These are phyloP conservation scores for Hirudinaria manillensis DNA, from an alignment of 2,888 invertebrate genomes.

Conservation along the genomic window DNA sequence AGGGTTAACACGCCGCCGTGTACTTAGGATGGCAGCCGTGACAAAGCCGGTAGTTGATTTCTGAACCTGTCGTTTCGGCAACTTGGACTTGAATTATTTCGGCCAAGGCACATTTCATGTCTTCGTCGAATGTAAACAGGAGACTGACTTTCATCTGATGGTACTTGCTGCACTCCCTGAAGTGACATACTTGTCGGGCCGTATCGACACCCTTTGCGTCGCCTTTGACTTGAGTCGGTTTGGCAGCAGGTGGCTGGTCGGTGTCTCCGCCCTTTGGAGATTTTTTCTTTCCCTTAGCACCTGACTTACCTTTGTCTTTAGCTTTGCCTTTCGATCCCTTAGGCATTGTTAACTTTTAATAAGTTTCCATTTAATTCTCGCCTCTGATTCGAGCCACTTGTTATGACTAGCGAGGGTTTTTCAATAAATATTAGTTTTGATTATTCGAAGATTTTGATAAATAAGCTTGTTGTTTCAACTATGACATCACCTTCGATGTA, in stretches of 20 bases:
- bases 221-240: neutral
- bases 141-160: constrained; percentile 26
- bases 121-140: constrained; percentile 25
- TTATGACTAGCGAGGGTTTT: too few species aligned
- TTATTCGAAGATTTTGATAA: too few species aligned
- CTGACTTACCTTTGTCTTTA: neutral
- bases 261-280: too few species aligned
- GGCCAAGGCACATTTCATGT: constrained; percentile 23
- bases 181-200: neutral
- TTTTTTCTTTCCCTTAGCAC: neutral
- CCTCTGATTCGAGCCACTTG: too few species aligned
- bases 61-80: constrained; percentile 18
- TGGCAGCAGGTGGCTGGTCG: too few species aligned
- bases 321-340: neutral
- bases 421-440: too few species aligned
- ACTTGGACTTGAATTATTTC: constrained; percentile 28
- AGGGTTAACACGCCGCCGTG: constrained; percentile 15
- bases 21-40: constrained; percentile 22
- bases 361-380: too few species aligned
- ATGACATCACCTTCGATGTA: too few species aligned
- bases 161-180: constrained; percentile 22
- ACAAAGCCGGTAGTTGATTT: constrained; percentile 22
- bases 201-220: neutral
- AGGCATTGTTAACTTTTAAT: neutral
- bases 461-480: too few species aligned